These are phyloP conservation scores for Hofmannophila pseudospretella DNA, from an alignment of 2,888 invertebrate species.

Conservation along the genomic window DNA sequence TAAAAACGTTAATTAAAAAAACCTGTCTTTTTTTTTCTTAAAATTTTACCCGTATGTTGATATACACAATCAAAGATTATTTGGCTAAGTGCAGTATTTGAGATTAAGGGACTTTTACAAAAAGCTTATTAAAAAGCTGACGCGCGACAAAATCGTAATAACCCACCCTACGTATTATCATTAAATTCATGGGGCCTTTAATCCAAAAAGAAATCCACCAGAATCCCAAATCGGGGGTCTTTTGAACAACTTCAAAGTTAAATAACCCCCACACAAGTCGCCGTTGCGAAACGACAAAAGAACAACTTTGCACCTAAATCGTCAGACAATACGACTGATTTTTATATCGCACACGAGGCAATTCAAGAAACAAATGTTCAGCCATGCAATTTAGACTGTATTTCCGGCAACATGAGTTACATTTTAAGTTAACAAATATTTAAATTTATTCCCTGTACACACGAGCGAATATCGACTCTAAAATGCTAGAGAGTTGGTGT, in stretches of 20 bases:
- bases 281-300: conserved; percentile 23
- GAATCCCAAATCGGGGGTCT: conserved; percentile 72
- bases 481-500: conserved; percentile 14
- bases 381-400: conserved; percentile 75
- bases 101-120: conserved; percentile 15
- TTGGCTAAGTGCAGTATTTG: conserved; percentile 1
- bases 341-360: conserved; percentile 25
- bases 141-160: conserved; percentile 50
- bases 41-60: no score
- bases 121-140: conserved; percentile 43
- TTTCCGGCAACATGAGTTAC: conserved; percentile 76
- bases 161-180: conserved; percentile 52
- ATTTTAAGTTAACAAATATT: conserved; percentile 78
- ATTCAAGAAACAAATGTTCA: conserved; percentile 68
- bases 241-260: conserved; percentile 77
- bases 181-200: conserved; percentile 75
- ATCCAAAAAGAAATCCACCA: conserved; percentile 76
- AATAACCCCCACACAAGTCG: conserved; percentile 58
- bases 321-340: conserved; percentile 33
- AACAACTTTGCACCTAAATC: conserved; percentile 34
- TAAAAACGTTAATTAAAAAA: background rate
- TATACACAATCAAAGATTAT: conserved; percentile 3
- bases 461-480: conserved; percentile 42
- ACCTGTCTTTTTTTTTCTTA: no score
- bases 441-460: conserved; percentile 62